Evolutionary conservation across 2,888 invertebrate genomes (phyloP), one percentile per base, ranked within the genome.

Genomic region (Lithophane ornitopus): DNA sequence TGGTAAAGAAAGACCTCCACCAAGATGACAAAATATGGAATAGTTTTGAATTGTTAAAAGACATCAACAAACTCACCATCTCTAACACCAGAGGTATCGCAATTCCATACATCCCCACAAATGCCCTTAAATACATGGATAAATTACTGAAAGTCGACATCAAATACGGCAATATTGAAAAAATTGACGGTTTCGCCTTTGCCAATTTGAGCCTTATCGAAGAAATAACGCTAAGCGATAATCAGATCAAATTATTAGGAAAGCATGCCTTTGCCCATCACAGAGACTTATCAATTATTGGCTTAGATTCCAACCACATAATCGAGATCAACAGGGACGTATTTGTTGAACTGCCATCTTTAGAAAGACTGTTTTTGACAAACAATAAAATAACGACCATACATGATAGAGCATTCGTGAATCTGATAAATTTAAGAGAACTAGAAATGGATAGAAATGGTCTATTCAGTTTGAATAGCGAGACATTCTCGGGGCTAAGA

Each of bases 391-490:
- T 99, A 78, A 98, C 98, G 72, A 97, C 97, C 12, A 97, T 99
- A 75, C 99, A 99, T 83, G 98, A 99, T 78, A 98, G 97, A 88
- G 98, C 99, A n/a, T 98, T 98, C 87, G 94, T 97, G 77, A 97
- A 98, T 87, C 94, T 98, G 88, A 94, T 94, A 0, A 97, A 98
- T 87, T 95, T 99, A 70, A 97, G 97, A 76, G 98, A 98, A 84
- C 94, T 99, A 70, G 98, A 99, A 92, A 95, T 99, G 80, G 98
- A 98, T 87, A 97, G 97, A 86, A 98, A 98, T 92, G 97, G 97
- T 87, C 96, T 98, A 58, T 97, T 97, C 84, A 98, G 98, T 75
- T 94, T 98, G 87, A 98, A 98, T 68, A 97, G 97, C 74, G 98
- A 98, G 88, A 98, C 98, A 28, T 98, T 98, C 91, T 97, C 97